Evolutionary conservation across 2,888 invertebrate species (phyloP).

Genomic region (Digitonthophagus gazella): DNA sequence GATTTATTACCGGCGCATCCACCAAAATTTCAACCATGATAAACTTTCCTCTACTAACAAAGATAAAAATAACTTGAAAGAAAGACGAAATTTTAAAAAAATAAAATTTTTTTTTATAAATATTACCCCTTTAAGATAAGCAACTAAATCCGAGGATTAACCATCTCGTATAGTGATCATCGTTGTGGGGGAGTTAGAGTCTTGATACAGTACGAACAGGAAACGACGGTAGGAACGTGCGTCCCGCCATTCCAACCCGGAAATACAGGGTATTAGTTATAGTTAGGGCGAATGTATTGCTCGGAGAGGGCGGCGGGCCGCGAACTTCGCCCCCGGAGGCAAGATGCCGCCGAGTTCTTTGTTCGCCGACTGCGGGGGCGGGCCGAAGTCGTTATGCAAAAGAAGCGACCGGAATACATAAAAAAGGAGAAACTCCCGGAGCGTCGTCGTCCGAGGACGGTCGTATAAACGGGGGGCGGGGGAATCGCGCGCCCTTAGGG

Average conservation of each 20-base stretch:
- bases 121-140: background rate
- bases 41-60: too few relatives aligned
- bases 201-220: slow-evolving; percentile 37
- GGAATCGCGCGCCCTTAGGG: background rate
- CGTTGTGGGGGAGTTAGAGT: background rate
- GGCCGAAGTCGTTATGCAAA: slow-evolving; percentile 13
- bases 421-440: slow-evolving; percentile 6
- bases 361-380: slow-evolving; percentile 6
- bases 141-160: background rate
- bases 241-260: slow-evolving; percentile 50
- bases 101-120: too few relatives aligned
- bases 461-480: background rate
- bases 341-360: slow-evolving; percentile 32
- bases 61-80: too few relatives aligned
- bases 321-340: slow-evolving; percentile 24
- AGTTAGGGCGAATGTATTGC: slow-evolving; percentile 45
- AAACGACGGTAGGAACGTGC: slow-evolving; percentile 49
- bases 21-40: too few relatives aligned
- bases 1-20: too few relatives aligned
- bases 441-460: background rate
- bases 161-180: background rate
- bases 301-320: slow-evolving; percentile 14
- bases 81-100: too few relatives aligned
- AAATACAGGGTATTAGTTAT: slow-evolving; percentile 52
- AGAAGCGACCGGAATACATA: slow-evolving; percentile 6